These are phyloP conservation scores for Masnerella sp. DNA, from an alignment of 2,888 invertebrate species.

Conservation along the genomic window DNA sequence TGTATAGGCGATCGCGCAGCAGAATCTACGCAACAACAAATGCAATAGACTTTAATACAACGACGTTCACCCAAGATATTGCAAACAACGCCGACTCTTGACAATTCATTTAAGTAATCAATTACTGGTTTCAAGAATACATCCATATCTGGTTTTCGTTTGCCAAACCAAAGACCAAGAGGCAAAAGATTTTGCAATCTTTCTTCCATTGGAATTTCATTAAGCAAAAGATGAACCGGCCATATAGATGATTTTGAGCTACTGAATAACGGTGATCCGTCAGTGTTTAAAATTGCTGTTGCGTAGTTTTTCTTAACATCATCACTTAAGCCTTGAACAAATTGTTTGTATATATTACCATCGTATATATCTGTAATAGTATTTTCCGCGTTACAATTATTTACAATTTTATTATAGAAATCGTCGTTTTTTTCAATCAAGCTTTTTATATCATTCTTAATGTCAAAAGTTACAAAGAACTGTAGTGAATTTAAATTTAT, in stretches of 20 bases:
- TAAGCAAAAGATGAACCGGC: background rate
- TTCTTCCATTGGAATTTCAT: constrained; percentile 7
- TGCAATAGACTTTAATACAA: background rate
- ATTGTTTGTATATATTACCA: constrained; percentile 6
- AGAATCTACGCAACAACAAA: background rate
- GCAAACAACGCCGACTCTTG: background rate
- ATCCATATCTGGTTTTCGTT: constrained; percentile 9
- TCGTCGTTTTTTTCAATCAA: constrained; percentile 2
- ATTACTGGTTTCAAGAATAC: background rate
- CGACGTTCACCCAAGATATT: background rate
- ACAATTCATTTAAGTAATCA: background rate
- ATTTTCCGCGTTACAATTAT: background rate
- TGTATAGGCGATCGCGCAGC: background rate
- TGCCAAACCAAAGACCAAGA: constrained; percentile 14
- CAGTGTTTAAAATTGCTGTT: background rate
- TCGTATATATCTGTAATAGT: background rate
- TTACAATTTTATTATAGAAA: constrained; percentile 3
- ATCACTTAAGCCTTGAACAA: background rate
- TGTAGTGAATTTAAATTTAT: background rate
- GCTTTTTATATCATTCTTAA: background rate
- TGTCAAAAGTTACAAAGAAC: constrained; percentile 13
- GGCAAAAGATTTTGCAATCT: background rate
- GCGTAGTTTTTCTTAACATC: background rate
- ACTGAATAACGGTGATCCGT: constrained; percentile 8
- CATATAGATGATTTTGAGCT: constrained; percentile 7